A percentile compares a stretch with the other conserved stretches of the same genome.
Conservation (phyloP, 2,797 vertebrate genomes). For the Pagetopsis macropterus region DNA sequence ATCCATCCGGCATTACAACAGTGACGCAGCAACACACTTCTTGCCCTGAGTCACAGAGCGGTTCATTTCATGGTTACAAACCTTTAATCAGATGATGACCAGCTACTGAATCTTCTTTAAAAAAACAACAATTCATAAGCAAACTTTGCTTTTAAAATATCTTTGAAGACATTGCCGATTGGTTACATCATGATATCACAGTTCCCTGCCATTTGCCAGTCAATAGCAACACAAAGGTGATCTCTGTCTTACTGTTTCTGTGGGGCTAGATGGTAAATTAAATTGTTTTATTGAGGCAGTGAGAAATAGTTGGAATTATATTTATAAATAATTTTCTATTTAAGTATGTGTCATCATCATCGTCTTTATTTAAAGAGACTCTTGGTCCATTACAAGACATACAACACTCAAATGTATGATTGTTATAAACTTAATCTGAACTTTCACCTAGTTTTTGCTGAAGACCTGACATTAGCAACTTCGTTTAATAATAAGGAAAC, state of each 20-base stretch:
- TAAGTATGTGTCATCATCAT: not conserved
- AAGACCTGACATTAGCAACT: not conserved
- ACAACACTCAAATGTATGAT: not conserved
- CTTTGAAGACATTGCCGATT: not conserved
- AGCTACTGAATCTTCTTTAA: too few species aligned
- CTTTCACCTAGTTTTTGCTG: not conserved
- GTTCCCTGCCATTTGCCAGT: not conserved
- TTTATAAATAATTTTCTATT: not conserved
- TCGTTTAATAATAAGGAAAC: not conserved
- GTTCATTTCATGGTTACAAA: not conserved
- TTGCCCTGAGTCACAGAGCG: not conserved
- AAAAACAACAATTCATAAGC: too few species aligned
- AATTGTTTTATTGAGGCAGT: not conserved
- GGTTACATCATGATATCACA: constrained; percentile 6
- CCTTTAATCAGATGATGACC: not conserved
- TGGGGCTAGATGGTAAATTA: not conserved
- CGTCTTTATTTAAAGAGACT: too few species aligned
- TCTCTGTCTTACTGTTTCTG: not conserved
- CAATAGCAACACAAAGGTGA: not conserved
- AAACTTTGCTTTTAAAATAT: too few species aligned
- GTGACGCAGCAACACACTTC: not conserved
- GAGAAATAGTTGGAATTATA: not conserved
- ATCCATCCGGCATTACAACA: not conserved
- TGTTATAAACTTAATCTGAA: not conserved
- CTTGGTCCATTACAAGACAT: too few species aligned